Percentiles rank a stretch among this genome's conserved stretches.
phyloP scores from a whole-genome alignment of 2,888 invertebrate genomes.

The Nemotelus pantherinus region DNA sequence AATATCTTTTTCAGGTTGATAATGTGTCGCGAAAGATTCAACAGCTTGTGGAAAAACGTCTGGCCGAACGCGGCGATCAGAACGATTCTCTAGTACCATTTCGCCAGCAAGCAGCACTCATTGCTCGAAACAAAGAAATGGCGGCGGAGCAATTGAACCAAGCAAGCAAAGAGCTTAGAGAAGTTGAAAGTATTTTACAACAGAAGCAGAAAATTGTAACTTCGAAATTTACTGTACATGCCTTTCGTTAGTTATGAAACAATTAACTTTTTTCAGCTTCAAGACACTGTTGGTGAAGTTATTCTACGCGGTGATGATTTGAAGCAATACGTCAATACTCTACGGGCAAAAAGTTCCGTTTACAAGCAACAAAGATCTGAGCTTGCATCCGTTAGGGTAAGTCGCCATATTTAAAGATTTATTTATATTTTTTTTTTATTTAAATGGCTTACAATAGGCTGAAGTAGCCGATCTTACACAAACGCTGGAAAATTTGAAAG shows the following conservation, averaged over 20 bases:
- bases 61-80: conserved; percentile 72
- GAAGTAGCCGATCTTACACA: conserved; percentile 81
- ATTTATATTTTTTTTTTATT: conserved; percentile 41
- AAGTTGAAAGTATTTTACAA: conserved; percentile 71
- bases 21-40: conserved; percentile 72
- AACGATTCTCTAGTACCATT: conserved; percentile 84
- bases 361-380: conserved; percentile 85
- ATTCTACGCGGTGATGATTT: conserved; percentile 83
- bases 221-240: background rate
- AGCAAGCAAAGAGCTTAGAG: conserved; percentile 70
- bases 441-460: conserved; percentile 63
- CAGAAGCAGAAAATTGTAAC: conserved; percentile 67
- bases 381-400: conserved; percentile 74
- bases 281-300: conserved; percentile 71
- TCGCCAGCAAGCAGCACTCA: conserved; percentile 84
- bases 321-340: conserved; percentile 83
- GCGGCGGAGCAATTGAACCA: conserved; percentile 77
- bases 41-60: conserved; percentile 75
- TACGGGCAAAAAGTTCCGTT: conserved; percentile 81
- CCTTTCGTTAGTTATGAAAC: background rate
- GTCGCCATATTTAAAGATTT: conserved; percentile 22
- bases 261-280: conserved; percentile 58
- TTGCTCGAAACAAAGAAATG: conserved; percentile 81
- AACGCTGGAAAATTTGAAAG: conserved; percentile 78
- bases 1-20: conserved; percentile 63